These are phyloP conservation scores for Garrulus glandarius DNA, from an alignment of 2,797 vertebrate genomes.

Conservation along the genomic window DNA sequence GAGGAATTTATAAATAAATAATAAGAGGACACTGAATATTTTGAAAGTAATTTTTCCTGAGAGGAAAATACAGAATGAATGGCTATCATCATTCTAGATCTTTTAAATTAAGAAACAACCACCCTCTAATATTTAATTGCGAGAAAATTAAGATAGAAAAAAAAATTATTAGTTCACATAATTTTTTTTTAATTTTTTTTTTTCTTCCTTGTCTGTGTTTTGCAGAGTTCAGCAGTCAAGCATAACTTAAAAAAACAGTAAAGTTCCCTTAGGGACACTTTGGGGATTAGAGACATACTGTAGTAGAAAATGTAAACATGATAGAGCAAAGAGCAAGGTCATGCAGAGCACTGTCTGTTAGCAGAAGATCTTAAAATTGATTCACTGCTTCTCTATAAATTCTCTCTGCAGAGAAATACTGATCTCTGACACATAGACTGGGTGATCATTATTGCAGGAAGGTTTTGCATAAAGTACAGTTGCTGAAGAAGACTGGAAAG, in stretches of 20 bases:
- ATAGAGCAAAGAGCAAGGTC: constrained; percentile 67
- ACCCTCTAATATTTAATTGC: not conserved
- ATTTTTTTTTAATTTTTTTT: not conserved
- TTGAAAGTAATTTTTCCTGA: not conserved
- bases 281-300: constrained; percentile 63
- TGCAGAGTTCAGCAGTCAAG: constrained; percentile 37
- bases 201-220: not conserved
- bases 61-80: not conserved
- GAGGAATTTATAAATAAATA: not conserved
- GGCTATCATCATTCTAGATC: not conserved
- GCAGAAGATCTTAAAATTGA: constrained; percentile 67
- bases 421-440: constrained; percentile 6
- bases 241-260: constrained; percentile 58
- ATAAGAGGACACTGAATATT: not conserved
- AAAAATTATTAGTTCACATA: not conserved
- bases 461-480: not conserved
- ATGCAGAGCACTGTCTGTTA: constrained; percentile 61
- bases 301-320: constrained; percentile 70
- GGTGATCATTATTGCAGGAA: constrained; percentile 7
- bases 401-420: constrained; percentile 34
- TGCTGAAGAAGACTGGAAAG: not conserved
- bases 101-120: not conserved
- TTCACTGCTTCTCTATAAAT: constrained; percentile 65
- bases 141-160: not conserved
- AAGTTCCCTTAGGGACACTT: constrained; percentile 65